Evolutionary conservation across 2,113 vertebrate species (phyloP).

Genomic region (Thunnus thynnus): DNA sequence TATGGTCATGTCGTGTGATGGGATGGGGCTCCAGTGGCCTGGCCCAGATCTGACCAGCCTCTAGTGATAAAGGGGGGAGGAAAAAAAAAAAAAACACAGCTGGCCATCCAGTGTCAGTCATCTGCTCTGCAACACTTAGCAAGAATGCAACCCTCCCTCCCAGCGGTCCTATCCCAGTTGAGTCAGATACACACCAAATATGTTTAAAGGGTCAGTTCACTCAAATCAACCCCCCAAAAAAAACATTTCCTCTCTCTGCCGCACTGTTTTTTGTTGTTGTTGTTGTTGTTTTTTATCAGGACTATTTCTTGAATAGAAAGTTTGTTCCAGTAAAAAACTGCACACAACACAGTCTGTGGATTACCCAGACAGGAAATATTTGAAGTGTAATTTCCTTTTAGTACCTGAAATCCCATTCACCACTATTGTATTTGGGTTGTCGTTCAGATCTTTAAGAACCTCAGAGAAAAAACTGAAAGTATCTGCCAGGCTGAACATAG

Average conservation of each 20-base stretch:
- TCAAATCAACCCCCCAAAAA: background rate
- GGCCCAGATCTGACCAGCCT: slow-evolving; percentile 63
- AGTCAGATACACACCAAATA: slow-evolving; percentile 22
- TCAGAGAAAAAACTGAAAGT: background rate
- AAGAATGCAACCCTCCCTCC: slow-evolving; percentile 19
- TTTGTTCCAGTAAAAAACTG: background rate
- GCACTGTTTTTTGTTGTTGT: too few species aligned
- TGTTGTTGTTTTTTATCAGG: too few species aligned
- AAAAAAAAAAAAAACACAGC: slow-evolving; percentile 23
- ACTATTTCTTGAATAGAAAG: background rate
- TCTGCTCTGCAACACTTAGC: slow-evolving; percentile 31
- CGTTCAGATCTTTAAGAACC: background rate
- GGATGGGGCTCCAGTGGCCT: slow-evolving; percentile 31
- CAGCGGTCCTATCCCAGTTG: slow-evolving; percentile 35
- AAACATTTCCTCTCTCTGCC: background rate
- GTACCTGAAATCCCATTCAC: background rate
- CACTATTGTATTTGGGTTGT: background rate
- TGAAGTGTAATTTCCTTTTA: background rate
- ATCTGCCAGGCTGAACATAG: background rate
- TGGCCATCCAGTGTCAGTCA: slow-evolving; percentile 54
- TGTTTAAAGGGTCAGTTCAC: slow-evolving; percentile 11
- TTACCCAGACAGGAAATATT: background rate
- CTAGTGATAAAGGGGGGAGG: slow-evolving; percentile 4
- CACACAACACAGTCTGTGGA: background rate
- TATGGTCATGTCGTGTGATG: slow-evolving; percentile 22